These are phyloP conservation scores for Lycia hirtaria DNA, from an alignment of 2,888 invertebrate species.

Conservation along the genomic window DNA sequence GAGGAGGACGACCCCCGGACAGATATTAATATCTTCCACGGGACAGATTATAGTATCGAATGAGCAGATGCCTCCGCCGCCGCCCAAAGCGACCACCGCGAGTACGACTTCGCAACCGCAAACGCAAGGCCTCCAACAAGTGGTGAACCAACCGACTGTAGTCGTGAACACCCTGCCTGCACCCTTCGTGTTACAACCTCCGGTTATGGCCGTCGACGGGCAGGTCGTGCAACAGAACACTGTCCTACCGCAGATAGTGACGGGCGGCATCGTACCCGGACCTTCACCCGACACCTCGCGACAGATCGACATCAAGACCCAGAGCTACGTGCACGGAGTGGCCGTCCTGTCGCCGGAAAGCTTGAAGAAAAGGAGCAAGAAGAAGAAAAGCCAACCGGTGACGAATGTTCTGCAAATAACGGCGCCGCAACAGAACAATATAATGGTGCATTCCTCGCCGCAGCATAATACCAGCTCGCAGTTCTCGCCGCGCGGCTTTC, in stretches of 20 bases:
- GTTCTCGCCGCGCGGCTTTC: conserved; percentile 91
- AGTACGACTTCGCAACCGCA: conserved; percentile 84
- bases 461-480: conserved; percentile 79
- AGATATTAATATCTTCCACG: conserved; percentile 91
- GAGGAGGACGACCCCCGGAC: conserved; percentile 82
- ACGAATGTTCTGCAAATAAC: conserved; percentile 89
- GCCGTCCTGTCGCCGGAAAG: conserved; percentile 89
- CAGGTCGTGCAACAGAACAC: conserved; percentile 89
- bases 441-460: conserved; percentile 84
- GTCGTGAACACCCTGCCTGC: conserved; percentile 92
- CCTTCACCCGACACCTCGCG: conserved; percentile 79
- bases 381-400: conserved; percentile 88
- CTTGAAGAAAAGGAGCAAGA: conserved; percentile 88
- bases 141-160: conserved; percentile 90
- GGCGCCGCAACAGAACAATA: conserved; percentile 88
- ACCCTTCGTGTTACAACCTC: conserved; percentile 92
- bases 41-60: conserved; percentile 90
- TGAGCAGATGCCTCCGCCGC: conserved; percentile 88
- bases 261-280: conserved; percentile 87
- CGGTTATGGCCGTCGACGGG: conserved; percentile 91
- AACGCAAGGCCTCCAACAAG: conserved; percentile 84
- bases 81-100: conserved; percentile 84
- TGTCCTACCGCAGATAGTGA: conserved; percentile 89
- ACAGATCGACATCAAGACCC: conserved; percentile 84
- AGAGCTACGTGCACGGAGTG: conserved; percentile 70